Evolutionary conservation across 1,140 invertebrate genomes (phyloP).

Genomic region (Euura saliciscinereae): DNA sequence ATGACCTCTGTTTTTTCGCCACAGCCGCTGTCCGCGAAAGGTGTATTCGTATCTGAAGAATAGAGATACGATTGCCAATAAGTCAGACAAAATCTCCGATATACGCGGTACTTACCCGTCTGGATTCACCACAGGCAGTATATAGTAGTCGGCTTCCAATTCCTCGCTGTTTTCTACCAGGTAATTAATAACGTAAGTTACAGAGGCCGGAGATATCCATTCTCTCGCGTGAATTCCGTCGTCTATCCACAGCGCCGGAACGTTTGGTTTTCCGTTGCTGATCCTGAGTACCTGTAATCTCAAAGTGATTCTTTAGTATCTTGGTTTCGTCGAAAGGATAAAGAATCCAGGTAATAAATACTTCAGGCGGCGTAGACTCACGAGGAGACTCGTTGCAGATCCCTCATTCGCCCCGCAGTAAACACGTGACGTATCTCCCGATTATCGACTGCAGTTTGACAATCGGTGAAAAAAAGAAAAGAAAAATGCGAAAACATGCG

Average conservation of each 20-base stretch:
- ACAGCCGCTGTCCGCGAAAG: constrained; percentile 66
- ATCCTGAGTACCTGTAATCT: constrained; percentile 65
- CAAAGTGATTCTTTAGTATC: background rate
- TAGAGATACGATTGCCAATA: background rate
- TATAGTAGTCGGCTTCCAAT: constrained; percentile 66
- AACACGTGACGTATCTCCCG: too few relatives aligned
- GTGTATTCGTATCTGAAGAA: constrained; percentile 73
- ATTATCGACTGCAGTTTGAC: too few relatives aligned
- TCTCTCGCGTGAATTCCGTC: constrained; percentile 76
- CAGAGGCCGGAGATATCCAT: constrained; percentile 80
- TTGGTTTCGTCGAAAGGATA: constrained; percentile 1
- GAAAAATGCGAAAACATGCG: too few relatives aligned
- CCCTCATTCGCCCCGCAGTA: too few relatives aligned
- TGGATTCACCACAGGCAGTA: constrained; percentile 67
- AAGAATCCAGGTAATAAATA: background rate
- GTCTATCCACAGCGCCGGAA: constrained; percentile 65
- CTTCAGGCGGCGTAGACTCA: too few relatives aligned
- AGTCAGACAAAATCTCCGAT: background rate
- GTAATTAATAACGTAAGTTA: constrained; percentile 72
- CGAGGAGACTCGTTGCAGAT: too few relatives aligned
- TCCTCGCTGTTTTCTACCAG: constrained; percentile 75
- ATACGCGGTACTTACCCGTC: constrained; percentile 61
- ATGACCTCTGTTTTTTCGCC: constrained; percentile 73
- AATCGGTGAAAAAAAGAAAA: too few relatives aligned
- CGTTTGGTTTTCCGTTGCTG: constrained; percentile 55